Evolutionary conservation across 2,797 vertebrate genomes (phyloP), one percentile per base, ranked within the genome.

Genomic region (Serranus cabrilla): DNA sequence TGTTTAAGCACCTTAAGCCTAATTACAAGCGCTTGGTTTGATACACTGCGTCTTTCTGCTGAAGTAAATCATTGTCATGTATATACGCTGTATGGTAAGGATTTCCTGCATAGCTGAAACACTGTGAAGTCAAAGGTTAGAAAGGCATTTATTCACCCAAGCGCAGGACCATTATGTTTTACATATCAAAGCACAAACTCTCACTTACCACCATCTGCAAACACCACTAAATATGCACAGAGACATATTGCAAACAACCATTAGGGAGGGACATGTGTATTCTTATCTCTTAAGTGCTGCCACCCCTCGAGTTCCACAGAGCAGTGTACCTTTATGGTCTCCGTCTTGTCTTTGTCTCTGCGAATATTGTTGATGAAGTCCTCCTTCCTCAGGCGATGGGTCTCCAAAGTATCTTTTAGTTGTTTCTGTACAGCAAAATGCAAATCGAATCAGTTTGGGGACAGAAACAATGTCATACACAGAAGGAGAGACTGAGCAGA

Each of bases 271-370:
- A 62, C 57, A 25, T 71, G 65, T 74, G 55, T 9, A 59, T 80
- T 83, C 84, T 91, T 88, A 87, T 93, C 91, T 85, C 74, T 65
- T 89, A 90, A 89, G 78, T 90, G 87, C 75, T 70, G 73, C 79
- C 34, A 52, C 77, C 59, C 45, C 46, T 46, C 2, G 37, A 72
- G 52, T 39, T 58, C 60, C 64, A 61, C 12, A 18, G 45, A 59
- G 31, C 4, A 80, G 60, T 27, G 68, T 93, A 97, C 96, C 94
- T 89, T 94, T 90, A 97, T 93, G 72, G 73, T 74, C 69, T 94
- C 87, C 85, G 96, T 93, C 77, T 93, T 89, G 73, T 95, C 93
- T 86, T 95, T 90, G 0, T 81, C 89, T 37, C 67, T 79, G n/a
- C 14, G 85, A 82, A 96, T 94, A 66, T 88, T 90, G 69, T 11